These are phyloP conservation scores for Pentalonia nigronervosa DNA, from an alignment of 1,140 invertebrate genomes.

Conservation along the genomic window DNA sequence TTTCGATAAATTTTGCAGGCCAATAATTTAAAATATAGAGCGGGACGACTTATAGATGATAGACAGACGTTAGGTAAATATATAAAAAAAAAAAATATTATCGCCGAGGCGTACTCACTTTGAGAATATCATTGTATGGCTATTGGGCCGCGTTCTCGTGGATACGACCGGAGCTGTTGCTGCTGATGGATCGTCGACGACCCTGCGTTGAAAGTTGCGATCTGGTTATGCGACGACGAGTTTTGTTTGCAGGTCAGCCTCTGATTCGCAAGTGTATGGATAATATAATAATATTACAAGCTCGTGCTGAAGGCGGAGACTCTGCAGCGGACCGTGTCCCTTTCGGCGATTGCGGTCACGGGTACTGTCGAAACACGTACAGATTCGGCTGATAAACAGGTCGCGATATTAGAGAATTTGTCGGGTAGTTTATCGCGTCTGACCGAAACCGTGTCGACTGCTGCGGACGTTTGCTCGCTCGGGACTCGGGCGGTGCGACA, in stretches of 20 bases:
- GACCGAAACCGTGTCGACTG: neutral
- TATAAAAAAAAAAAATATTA: neutral
- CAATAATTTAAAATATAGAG: neutral
- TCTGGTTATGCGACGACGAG: neutral
- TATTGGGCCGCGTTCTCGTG: neutral
- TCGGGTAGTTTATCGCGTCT: neutral
- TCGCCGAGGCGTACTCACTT: neutral
- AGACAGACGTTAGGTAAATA: too few species aligned
- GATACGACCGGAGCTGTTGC: neutral
- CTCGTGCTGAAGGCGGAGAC: neutral
- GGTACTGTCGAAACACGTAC: neutral
- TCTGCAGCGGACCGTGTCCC: neutral
- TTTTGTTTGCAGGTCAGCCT: neutral
- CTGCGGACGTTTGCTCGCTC: neutral
- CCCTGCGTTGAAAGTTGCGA: neutral
- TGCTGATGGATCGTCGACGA: neutral
- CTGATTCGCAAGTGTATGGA: neutral
- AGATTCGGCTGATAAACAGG: neutral
- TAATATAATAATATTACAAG: neutral
- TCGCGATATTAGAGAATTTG: neutral
- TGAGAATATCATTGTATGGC: slow-evolving; percentile 41
- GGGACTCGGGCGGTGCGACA: neutral
- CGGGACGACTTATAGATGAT: neutral
- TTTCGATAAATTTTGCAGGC: neutral
- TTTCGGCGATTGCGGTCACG: neutral